Conservation (phyloP, 2,797 vertebrate genomes). For the Schizothorax lantsangensis region DNA sequence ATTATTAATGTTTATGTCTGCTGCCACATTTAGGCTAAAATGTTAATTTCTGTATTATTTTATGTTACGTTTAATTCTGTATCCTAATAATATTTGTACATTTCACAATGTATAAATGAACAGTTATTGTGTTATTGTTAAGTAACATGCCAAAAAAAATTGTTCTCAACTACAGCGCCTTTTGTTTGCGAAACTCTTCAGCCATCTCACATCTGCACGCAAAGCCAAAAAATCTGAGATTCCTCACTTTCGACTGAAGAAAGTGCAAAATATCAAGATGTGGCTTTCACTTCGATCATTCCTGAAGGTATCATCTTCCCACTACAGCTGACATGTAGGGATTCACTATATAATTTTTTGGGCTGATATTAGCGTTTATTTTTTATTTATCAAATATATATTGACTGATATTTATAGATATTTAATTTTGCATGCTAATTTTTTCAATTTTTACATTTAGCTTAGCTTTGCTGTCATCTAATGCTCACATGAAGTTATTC, state of each 20-base stretch:
- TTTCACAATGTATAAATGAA: neutral
- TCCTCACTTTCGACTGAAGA: constrained; percentile 98
- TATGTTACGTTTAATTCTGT: neutral
- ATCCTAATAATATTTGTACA: neutral
- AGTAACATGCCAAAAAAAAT: neutral
- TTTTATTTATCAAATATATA: neutral
- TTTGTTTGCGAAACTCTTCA: constrained; percentile 96
- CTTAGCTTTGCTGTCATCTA: too few species aligned
- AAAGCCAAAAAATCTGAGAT: constrained; percentile 98
- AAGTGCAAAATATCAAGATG: constrained; percentile 99
- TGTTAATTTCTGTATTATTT: neutral
- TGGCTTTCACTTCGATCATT: constrained; percentile 97
- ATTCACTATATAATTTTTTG: neutral
- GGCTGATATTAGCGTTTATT: neutral
- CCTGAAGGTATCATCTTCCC: constrained; percentile 83
- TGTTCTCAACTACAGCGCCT: constrained; percentile 82
- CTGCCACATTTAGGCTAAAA: neutral
- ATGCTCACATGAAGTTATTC: neutral
- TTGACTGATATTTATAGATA: neutral
- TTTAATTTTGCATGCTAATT: neutral
- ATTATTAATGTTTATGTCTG: neutral
- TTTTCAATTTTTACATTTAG: neutral
- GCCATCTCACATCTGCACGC: constrained; percentile 95
- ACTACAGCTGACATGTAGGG: neutral
- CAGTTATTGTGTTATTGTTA: neutral